phyloP scores from a whole-genome alignment of 2,888 invertebrate species.

The Oligia fasciuncula region DNA sequence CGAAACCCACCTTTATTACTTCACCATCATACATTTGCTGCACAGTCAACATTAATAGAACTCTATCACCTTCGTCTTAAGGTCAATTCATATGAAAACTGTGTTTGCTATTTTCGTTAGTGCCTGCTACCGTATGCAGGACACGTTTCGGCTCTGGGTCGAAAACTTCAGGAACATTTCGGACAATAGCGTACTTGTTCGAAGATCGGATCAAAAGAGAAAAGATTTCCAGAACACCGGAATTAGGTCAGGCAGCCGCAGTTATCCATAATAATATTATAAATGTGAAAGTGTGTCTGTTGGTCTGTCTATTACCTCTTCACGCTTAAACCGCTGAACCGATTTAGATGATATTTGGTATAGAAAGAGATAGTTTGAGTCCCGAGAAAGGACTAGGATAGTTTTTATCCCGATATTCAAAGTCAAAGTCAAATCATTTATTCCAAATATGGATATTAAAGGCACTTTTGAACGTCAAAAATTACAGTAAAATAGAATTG shows the following conservation, averaged over 20 bases:
- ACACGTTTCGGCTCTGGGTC: slow-evolving; percentile 61
- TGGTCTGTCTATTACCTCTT: no score
- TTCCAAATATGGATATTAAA: no score
- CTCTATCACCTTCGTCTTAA: slow-evolving; percentile 21
- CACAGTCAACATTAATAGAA: slow-evolving; percentile 1
- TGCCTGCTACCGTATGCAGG: slow-evolving; percentile 49
- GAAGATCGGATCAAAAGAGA: slow-evolving; percentile 52
- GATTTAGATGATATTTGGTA: no score
- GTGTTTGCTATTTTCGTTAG: slow-evolving; percentile 50
- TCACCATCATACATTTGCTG: slow-evolving; percentile 20
- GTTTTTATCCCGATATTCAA: no score
- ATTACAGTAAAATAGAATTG: no score
- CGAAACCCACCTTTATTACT: slow-evolving; percentile 59
- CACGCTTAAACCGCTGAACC: no score
- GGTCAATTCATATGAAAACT: not conserved
- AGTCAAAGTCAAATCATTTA: no score
- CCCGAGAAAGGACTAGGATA: no score
- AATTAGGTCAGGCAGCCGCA: slow-evolving; percentile 45
- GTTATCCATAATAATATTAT: slow-evolving; percentile 12
- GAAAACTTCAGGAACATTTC: slow-evolving; percentile 59
- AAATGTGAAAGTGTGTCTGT: no score
- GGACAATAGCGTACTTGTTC: slow-evolving; percentile 56
- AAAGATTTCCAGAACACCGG: slow-evolving; percentile 50
- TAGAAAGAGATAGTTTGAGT: no score
- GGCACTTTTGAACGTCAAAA: no score